phyloP scores from a whole-genome alignment of 1,140 invertebrate species.

The Periplaneta americana region DNA sequence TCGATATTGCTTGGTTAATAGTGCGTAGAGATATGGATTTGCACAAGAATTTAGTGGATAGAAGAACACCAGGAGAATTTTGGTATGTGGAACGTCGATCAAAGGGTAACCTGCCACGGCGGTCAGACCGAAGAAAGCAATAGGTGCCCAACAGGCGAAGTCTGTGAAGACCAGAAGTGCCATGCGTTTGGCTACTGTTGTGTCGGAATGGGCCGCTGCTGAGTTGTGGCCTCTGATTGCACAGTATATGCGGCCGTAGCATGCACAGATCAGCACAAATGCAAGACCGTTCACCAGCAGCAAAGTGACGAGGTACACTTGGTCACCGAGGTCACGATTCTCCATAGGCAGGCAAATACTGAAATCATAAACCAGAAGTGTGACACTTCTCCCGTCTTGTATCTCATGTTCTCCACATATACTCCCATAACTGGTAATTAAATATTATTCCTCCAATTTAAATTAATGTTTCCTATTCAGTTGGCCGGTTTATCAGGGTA shows the following conservation, averaged over 20 bases:
- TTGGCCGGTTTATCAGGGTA: too few relatives aligned
- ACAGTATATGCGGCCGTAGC: constrained; percentile 48
- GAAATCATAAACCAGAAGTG: not conserved
- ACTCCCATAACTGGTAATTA: too few relatives aligned
- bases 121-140: constrained; percentile 52
- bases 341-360: constrained; percentile 74
- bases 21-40: constrained; percentile 61
- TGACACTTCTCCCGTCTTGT: not conserved
- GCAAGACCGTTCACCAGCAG: constrained; percentile 45
- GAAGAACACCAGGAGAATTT: constrained; percentile 53
- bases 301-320: constrained; percentile 45
- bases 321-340: constrained; percentile 51
- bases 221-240: constrained; percentile 29
- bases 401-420: too few relatives aligned
- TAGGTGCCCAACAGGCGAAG: constrained; percentile 55
- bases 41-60: constrained; percentile 61
- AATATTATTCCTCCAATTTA: too few relatives aligned
- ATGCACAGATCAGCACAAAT: constrained; percentile 45
- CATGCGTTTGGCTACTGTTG: constrained; percentile 53
- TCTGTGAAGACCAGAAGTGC: constrained; percentile 59
- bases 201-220: constrained; percentile 13
- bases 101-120: constrained; percentile 50
- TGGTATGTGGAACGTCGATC: constrained; percentile 41
- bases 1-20: constrained; percentile 56
- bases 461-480: too few relatives aligned